Evolutionary conservation across 2,888 invertebrate genomes (phyloP), one percentile per base, ranked within the genome.

Genomic region (Dinocampus coccinellae): DNA sequence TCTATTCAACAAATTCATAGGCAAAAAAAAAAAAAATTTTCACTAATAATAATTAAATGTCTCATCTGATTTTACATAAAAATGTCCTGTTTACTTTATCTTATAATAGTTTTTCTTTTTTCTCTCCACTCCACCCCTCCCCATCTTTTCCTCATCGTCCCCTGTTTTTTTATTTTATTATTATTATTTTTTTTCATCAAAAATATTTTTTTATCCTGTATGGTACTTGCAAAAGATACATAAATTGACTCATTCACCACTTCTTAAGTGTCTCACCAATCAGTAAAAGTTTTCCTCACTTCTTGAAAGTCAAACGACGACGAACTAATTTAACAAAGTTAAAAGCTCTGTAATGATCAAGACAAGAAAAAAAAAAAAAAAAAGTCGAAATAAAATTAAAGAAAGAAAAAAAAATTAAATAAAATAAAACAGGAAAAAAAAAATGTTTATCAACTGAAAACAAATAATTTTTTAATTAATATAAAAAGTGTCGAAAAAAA

Each of bases 161-260:
- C n/a, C n/a, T 63, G 6, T 16, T 63, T 29, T 42, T 47, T n/a
- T 13, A 1, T 16, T n/a, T 61, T n/a, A 10, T 16, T 34, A 47
- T n/a, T 64, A 60, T 65, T 24, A n/a, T 70, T 53, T 60, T 3
- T 42, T 20, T 16, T 16, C 47, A 47, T 47, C 47, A n/a, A 0
- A 0, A 16, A 16, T 47, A 20, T 47, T 7, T 47, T 3, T 2
- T 39, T n/a, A 4, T 13, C 0, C 2, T 39, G n/a, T 39, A n/a
- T 39, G 47, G 3, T 29, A 29, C 3, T 47, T 47, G 47, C 16
- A 16, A 47, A 47, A 47, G 20, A 47, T n/a, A 16, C 6, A 47
- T 20, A 16, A 47, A 47, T 47, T 47, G 47, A 16, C 47, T 47
- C 20, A 47, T 47, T 47, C 47, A 47, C 47, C 47, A 47, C 20